Percentiles rank a stretch among this genome's conserved stretches.
Evolutionary conservation across 2,888 invertebrate genomes (phyloP).

Genomic region (Stenichneumon culpator): DNA sequence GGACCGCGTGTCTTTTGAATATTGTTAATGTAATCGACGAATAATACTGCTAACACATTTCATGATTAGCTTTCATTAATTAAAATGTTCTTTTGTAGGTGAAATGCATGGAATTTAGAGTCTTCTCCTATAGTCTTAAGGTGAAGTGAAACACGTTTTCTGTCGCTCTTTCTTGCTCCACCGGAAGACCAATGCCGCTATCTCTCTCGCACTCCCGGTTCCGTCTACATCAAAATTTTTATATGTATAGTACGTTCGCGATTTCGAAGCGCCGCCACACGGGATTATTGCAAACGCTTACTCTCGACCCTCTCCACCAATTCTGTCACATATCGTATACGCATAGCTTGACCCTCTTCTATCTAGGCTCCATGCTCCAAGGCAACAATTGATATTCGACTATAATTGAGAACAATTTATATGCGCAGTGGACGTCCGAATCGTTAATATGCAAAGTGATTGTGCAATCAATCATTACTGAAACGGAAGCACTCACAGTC

Average conservation of each 20-base stretch:
- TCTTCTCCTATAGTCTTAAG: background rate
- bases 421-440: slow-evolving; percentile 21
- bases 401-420: slow-evolving; percentile 26
- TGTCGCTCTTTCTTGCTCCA: too few species aligned
- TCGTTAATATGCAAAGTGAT: slow-evolving; percentile 26
- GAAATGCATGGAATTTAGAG: background rate
- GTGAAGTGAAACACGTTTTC: too few species aligned
- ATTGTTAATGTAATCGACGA: background rate
- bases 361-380: background rate
- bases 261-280: background rate
- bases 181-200: too few species aligned
- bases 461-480: slow-evolving; percentile 1
- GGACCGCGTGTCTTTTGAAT: background rate
- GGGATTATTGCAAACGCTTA: background rate
- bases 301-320: background rate
- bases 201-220: too few species aligned
- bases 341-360: background rate
- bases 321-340: background rate
- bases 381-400: background rate
- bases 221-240: background rate
- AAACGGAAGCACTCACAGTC: slow-evolving; percentile 32
- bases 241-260: background rate
- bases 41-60: background rate
- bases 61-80: background rate
- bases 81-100: background rate